Evolutionary conservation across 2,888 invertebrate genomes (phyloP).

Genomic region (Invenusta paracnida): DNA sequence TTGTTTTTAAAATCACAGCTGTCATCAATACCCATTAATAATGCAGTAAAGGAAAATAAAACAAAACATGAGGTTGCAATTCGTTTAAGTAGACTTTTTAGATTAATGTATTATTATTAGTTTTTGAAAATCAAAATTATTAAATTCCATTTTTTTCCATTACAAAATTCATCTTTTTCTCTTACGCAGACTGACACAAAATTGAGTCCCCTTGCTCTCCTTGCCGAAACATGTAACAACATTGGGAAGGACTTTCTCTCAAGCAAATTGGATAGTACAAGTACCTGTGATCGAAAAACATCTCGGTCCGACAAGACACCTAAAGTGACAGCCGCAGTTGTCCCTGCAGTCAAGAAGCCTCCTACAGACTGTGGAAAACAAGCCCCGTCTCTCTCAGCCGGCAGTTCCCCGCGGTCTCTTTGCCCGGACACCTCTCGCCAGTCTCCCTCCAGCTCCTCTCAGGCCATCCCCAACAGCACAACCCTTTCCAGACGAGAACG

Average conservation of each 20-base stretch:
- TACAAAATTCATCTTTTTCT: no score
- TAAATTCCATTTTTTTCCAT: no score
- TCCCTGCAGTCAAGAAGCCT: background rate
- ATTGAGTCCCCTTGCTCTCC: constrained; percentile 33
- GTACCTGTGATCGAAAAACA: background rate
- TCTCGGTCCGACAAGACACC: background rate
- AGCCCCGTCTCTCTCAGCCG: background rate
- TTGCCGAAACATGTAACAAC: constrained; percentile 40
- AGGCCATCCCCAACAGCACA: background rate
- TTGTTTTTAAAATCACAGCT: no score
- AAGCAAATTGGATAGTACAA: background rate
- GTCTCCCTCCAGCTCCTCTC: constrained; percentile 15
- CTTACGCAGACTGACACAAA: constrained; percentile 35
- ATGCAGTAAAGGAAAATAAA: no score
- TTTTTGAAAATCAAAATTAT: no score
- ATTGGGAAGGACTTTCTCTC: constrained; percentile 31
- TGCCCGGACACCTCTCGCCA: constrained; percentile 4
- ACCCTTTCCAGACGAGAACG: background rate
- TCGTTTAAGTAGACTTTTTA: no score
- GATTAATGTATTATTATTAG: no score
- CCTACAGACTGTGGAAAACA: background rate
- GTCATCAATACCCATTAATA: no score
- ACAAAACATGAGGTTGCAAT: no score
- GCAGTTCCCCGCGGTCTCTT: background rate
- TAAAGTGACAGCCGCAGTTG: constrained; percentile 1